Evolutionary conservation across 2,888 invertebrate species (phyloP), one percentile per base, ranked within the genome.

Genomic region (Epistrophe grossulariae): DNA sequence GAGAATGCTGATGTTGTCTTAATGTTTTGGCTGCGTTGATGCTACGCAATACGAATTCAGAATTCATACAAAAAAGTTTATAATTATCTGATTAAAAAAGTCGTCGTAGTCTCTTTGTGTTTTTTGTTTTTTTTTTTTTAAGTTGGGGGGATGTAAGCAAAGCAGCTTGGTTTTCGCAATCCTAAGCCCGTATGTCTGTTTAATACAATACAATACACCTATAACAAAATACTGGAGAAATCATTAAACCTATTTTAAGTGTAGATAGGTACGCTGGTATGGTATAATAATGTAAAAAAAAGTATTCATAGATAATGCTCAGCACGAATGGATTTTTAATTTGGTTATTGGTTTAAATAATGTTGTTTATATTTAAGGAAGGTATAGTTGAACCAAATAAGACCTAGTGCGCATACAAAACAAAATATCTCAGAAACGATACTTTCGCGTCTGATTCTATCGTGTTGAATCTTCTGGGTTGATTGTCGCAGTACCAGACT

Each of bases 41-140:
- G 31, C 9, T 43, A 45, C 64, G 64, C 45, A 48, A 64, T 64
- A 28, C 28, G 64, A 45, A 64, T 64, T 15, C 62, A n/a, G 28
- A 45, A 48, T 31, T 64, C 11, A 43, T 45, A 62, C n/a, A 43
- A 43, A 59, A 59, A 40, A 43, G 62, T 62, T 62, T 62, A 62
- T 62, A 62, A 62, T 62, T 24, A 62, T 43, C 43, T 28, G 15
- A 62, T 62, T 43, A 62, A 2, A 40, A 40, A 62, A 15, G 24
- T 43, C 28, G 5, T 28, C 43, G 43, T 19, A 19, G 38, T 43
- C 9, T 62, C 24, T 24, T 24, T 24, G 24, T 24, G 24, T 24
- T 24, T 24, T 24, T 7, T 59, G 10, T 59, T 4, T 1, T 1
- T 35, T n/a, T 57, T 57, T n/a, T 9, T 57, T n/a, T 10, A 17